Percentiles rank a stretch among this genome's conserved stretches.
Evolutionary conservation across 1,140 invertebrate genomes (phyloP).

Genomic region (Uloborus diversus): DNA sequence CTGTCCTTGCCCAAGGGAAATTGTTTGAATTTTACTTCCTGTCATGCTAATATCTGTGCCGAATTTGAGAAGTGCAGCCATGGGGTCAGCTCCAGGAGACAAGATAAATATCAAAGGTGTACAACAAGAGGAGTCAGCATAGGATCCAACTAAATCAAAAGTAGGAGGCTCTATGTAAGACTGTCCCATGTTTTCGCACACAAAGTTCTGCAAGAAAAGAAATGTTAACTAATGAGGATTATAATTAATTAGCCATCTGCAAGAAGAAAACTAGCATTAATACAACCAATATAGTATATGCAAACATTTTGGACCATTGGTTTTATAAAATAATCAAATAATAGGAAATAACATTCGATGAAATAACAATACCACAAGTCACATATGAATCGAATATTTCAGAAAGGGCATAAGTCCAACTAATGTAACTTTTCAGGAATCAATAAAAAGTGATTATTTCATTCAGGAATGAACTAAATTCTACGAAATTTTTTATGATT

Average conservation of each 20-base stretch:
- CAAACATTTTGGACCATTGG: too few relatives aligned
- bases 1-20: slow-evolving; percentile 70
- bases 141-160: slow-evolving; percentile 68
- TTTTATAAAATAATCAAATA: too few relatives aligned
- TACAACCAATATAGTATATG: not conserved
- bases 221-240: not conserved
- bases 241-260: too few relatives aligned
- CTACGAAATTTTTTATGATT: too few relatives aligned
- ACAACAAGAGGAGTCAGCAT: slow-evolving; percentile 66
- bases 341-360: too few relatives aligned
- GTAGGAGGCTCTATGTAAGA: slow-evolving; percentile 68
- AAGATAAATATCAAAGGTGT: slow-evolving; percentile 68
- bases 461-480: too few relatives aligned
- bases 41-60: slow-evolving; percentile 68
- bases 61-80: slow-evolving; percentile 68
- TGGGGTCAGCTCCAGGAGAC: slow-evolving; percentile 69
- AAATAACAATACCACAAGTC: too few relatives aligned
- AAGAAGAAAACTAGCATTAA: not conserved
- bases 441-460: too few relatives aligned
- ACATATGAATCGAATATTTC: too few relatives aligned
- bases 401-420: too few relatives aligned
- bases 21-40: slow-evolving; percentile 67
- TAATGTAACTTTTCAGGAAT: too few relatives aligned
- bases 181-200: slow-evolving; percentile 66
- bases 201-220: slow-evolving; percentile 64